phyloP scores from a whole-genome alignment of 2,888 invertebrate genomes.

The Drosophila antonietae region DNA sequence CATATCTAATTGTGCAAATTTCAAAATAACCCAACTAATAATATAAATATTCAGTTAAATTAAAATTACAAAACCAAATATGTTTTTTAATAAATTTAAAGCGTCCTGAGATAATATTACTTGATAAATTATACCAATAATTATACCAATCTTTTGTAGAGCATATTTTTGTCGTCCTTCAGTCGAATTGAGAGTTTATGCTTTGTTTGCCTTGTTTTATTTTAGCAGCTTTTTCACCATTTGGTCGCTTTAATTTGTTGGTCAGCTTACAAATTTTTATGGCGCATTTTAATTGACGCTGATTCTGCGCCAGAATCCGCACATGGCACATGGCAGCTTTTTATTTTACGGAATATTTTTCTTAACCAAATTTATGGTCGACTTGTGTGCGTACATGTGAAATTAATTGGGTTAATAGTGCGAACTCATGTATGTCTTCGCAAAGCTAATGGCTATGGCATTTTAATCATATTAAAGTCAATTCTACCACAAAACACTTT shows the following conservation, averaged over 20 bases:
- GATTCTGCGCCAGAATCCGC: constrained; percentile 26
- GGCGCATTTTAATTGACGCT: constrained; percentile 54
- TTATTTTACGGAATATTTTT: constrained; percentile 44
- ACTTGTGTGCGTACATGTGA: constrained; percentile 12
- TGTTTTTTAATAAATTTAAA: too few species aligned
- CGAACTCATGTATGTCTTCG: not conserved
- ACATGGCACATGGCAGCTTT: constrained; percentile 28
- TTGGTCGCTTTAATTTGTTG: constrained; percentile 53
- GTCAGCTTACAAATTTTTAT: constrained; percentile 58
- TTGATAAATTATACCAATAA: too few species aligned
- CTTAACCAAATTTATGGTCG: constrained; percentile 50
- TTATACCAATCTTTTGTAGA: constrained; percentile 1
- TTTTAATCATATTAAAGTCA: constrained; percentile 14
- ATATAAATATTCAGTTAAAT: too few species aligned
- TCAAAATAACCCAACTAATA: too few species aligned
- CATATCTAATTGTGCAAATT: too few species aligned
- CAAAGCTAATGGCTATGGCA: constrained; percentile 3
- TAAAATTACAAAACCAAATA: too few species aligned
- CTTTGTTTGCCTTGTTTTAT: constrained; percentile 12
- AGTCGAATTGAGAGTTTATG: not conserved
- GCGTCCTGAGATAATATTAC: too few species aligned
- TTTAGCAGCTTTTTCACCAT: constrained; percentile 21
- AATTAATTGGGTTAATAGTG: constrained; percentile 54
- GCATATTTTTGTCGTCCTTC: constrained; percentile 14
- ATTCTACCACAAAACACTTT: constrained; percentile 25